Percentiles rank a stretch among this genome's conserved stretches.
Conservation (phyloP, 1,140 invertebrate genomes). For the Drepana arcuata region DNA sequence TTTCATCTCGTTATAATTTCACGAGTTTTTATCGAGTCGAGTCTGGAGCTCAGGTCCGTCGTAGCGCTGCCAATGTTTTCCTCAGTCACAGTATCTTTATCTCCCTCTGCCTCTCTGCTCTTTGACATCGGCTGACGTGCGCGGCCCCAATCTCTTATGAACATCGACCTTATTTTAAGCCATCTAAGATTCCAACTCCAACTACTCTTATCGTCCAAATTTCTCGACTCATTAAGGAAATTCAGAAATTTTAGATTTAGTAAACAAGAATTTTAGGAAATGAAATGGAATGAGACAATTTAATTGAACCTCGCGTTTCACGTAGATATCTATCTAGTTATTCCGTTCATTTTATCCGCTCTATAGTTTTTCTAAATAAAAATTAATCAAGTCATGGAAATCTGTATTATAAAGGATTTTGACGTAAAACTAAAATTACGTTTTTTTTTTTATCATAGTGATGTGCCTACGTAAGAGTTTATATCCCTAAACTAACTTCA, state of each 20-base stretch:
- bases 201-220: slow-evolving; percentile 24
- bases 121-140: slow-evolving; percentile 59
- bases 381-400: too few relatives aligned
- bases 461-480: too few relatives aligned
- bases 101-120: slow-evolving; percentile 40
- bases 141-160: slow-evolving; percentile 21
- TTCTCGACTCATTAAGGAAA: slow-evolving; percentile 59
- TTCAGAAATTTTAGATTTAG: slow-evolving; percentile 57
- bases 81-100: slow-evolving; percentile 51
- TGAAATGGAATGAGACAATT: slow-evolving; percentile 32
- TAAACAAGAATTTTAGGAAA: slow-evolving; percentile 40
- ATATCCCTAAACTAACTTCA: too few relatives aligned
- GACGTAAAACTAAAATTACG: too few relatives aligned
- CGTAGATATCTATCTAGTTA: too few relatives aligned
- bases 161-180: slow-evolving; percentile 28
- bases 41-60: slow-evolving; percentile 6
- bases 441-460: too few relatives aligned
- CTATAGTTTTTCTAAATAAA: too few relatives aligned
- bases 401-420: too few relatives aligned
- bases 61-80: slow-evolving; percentile 44
- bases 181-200: slow-evolving; percentile 26
- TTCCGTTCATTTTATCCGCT: too few relatives aligned
- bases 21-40: slow-evolving; percentile 23
- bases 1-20: slow-evolving; percentile 17
- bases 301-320: too few relatives aligned